Percentiles rank a stretch among this genome's conserved stretches.
phyloP scores from a whole-genome alignment of 2,797 vertebrate genomes.

The Pipistrellus nathusii region DNA sequence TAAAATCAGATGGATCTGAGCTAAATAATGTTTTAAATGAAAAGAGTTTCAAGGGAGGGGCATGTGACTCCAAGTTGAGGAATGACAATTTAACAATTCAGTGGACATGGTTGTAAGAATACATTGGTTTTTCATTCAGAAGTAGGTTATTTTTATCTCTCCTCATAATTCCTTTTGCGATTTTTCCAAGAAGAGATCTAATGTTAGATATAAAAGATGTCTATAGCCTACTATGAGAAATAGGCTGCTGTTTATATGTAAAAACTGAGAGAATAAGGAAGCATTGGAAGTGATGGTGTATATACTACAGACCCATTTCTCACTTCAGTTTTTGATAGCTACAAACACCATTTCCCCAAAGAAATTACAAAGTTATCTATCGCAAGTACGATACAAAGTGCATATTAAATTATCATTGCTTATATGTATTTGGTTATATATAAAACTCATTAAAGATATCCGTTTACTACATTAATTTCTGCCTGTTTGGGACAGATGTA shows the following conservation, averaged over 20 bases:
- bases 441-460: slow-evolving; percentile 30
- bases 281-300: neutral
- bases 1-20: neutral
- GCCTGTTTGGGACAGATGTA: slow-evolving; percentile 50
- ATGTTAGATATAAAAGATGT: neutral
- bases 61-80: neutral
- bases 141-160: neutral
- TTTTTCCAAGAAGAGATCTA: neutral
- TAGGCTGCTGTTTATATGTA: neutral
- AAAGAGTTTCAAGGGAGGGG: neutral
- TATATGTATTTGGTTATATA: slow-evolving; percentile 6
- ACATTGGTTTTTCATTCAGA: neutral
- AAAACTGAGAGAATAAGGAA: slow-evolving; percentile 25
- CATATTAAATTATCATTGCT: slow-evolving; percentile 9
- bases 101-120: neutral
- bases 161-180: neutral
- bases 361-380: neutral
- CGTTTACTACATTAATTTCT: slow-evolving; percentile 51
- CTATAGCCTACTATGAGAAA: neutral
- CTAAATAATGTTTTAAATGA: slow-evolving; percentile 5
- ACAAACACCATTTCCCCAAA: neutral
- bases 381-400: slow-evolving; percentile 34
- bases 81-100: neutral
- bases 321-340: neutral
- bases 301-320: neutral